phyloP scores from a whole-genome alignment of 2,797 vertebrate species.

The Eulemur albifrons region DNA sequence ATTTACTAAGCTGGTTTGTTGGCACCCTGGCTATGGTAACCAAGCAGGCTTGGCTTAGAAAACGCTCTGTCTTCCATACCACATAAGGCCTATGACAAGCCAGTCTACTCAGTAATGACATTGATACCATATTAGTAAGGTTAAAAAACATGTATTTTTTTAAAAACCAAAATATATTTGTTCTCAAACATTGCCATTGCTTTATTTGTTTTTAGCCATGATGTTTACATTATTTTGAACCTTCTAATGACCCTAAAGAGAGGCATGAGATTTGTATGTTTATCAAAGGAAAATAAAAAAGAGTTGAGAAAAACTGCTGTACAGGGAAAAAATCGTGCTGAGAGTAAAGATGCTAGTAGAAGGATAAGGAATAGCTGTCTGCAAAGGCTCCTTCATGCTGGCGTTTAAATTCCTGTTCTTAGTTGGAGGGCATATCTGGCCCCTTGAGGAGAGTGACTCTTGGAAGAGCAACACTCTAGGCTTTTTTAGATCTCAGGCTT shows the following conservation, averaged over 20 bases:
- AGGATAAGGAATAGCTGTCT: neutral
- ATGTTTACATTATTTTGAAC: neutral
- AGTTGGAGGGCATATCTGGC: neutral
- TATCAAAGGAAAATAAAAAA: neutral
- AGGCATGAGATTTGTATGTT: neutral
- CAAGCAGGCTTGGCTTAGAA: neutral
- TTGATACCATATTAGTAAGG: neutral
- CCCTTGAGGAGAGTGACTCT: neutral
- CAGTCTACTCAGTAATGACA: neutral
- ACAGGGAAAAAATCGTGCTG: neutral
- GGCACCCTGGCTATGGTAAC: neutral
- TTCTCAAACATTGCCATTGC: slow-evolving; percentile 3
- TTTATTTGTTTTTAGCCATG: neutral
- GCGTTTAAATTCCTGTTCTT: neutral
- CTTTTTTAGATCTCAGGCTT: neutral
- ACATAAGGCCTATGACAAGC: neutral
- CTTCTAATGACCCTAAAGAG: neutral
- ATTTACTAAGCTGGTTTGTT: neutral
- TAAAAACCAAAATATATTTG: neutral
- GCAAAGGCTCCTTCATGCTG: neutral
- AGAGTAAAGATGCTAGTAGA: neutral
- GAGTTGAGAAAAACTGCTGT: neutral
- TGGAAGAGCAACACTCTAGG: neutral
- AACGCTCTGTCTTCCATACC: neutral
- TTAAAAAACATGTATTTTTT: neutral